These are phyloP conservation scores for Lysandra coridon DNA, from an alignment of 2,888 invertebrate species.

Conservation along the genomic window DNA sequence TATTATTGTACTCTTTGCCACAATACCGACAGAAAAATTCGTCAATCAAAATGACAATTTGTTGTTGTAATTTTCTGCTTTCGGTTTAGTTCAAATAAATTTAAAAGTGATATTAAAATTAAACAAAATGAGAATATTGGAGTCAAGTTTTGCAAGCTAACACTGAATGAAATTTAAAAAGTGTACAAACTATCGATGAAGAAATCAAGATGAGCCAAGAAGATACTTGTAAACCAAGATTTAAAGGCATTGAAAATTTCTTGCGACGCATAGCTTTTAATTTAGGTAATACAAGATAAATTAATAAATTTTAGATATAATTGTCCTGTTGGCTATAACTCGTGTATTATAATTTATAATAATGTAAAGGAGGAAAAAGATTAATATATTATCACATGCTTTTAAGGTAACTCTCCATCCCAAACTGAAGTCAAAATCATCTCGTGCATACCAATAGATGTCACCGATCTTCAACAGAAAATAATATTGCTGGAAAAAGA, in stretches of 20 bases:
- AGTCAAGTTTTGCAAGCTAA: background rate
- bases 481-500: constrained; percentile 60
- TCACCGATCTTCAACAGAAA: constrained; percentile 68
- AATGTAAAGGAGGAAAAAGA: background rate
- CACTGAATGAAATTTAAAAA: background rate
- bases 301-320: background rate
- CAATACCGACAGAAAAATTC: background rate
- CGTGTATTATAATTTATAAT: too few species aligned
- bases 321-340: too few species aligned
- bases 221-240: constrained; percentile 50
- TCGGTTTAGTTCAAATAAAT: background rate
- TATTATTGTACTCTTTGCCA: background rate
- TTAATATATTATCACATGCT: background rate
- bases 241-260: constrained; percentile 68
- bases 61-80: background rate
- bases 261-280: constrained; percentile 65
- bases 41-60: background rate
- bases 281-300: constrained; percentile 51
- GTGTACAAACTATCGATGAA: background rate
- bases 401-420: constrained; percentile 65
- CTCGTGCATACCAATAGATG: constrained; percentile 74
- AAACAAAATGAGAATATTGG: background rate
- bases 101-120: background rate
- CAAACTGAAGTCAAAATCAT: constrained; percentile 74
- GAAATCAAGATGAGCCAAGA: constrained; percentile 48